Percentiles rank a stretch among this genome's conserved stretches.
These are phyloP conservation scores for Acanthosepion esculentum DNA, from an alignment of 2,888 invertebrate species.

Conservation along the genomic window DNA sequence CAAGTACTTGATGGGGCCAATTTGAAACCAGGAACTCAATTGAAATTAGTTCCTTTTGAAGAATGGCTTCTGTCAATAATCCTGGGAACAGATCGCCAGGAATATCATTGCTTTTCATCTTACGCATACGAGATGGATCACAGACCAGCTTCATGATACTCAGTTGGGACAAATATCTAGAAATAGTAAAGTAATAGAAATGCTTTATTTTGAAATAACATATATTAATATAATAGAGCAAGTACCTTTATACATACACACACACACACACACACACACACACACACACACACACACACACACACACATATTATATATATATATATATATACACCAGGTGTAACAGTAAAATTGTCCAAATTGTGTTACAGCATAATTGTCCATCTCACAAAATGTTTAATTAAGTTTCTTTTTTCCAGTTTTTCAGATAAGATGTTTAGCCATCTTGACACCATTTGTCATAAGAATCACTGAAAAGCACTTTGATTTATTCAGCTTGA, in stretches of 20 bases:
- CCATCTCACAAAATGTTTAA: too few species aligned
- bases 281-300: too few species aligned
- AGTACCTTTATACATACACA: background rate
- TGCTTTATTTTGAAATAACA: background rate
- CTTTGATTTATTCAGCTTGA: too few species aligned
- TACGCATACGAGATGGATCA: constrained; percentile 55
- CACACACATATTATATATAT: too few species aligned
- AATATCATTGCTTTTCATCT: constrained; percentile 54
- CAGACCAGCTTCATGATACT: constrained; percentile 62
- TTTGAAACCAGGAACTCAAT: constrained; percentile 67
- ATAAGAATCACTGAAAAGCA: too few species aligned
- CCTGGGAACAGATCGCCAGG: constrained; percentile 66
- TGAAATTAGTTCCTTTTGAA: constrained; percentile 64
- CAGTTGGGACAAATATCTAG: constrained; percentile 62
- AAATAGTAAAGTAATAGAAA: background rate
- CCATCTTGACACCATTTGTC: too few species aligned
- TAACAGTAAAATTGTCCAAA: too few species aligned
- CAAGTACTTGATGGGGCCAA: constrained; percentile 64
- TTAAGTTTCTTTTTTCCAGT: too few species aligned
- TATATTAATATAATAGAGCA: background rate
- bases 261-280: too few species aligned
- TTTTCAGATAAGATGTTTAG: too few species aligned
- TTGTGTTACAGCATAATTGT: too few species aligned
- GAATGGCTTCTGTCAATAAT: constrained; percentile 67
- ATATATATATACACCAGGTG: too few species aligned